These are phyloP conservation scores for Apotomis betuletana DNA, from an alignment of 2,888 invertebrate species.

Conservation along the genomic window DNA sequence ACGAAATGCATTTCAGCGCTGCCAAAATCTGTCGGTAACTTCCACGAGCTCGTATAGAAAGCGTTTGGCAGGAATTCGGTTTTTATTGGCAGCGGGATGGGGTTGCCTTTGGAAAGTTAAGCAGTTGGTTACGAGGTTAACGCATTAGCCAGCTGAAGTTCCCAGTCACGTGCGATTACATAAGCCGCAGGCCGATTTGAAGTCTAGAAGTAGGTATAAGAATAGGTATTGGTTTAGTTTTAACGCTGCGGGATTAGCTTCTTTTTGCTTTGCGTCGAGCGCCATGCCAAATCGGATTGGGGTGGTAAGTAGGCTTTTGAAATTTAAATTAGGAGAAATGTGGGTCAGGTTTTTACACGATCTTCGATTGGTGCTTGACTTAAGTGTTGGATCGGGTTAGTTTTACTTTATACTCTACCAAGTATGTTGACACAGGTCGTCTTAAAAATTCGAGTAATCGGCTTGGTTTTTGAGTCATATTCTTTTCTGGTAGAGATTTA, in stretches of 20 bases:
- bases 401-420: background rate
- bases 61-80: background rate
- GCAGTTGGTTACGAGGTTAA: constrained; percentile 22
- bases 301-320: constrained; percentile 45
- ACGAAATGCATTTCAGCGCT: constrained; percentile 30
- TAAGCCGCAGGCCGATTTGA: constrained; percentile 67
- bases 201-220: constrained; percentile 52
- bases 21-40: constrained; percentile 29
- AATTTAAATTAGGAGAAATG: constrained; percentile 42
- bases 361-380: constrained; percentile 8
- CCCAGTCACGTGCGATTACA: constrained; percentile 67
- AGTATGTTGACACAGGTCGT: too few species aligned
- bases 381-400: background rate
- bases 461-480: background rate
- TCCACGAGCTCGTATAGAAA: background rate
- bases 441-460: background rate
- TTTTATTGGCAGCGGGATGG: background rate
- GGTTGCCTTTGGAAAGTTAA: background rate
- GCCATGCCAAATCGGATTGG: constrained; percentile 47
- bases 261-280: constrained; percentile 60
- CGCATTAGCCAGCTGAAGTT: constrained; percentile 5
- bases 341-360: constrained; percentile 20
- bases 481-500: background rate
- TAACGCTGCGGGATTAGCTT: constrained; percentile 70
- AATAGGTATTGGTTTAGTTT: constrained; percentile 73